A percentile compares a stretch with the other conserved stretches of the same genome.
Conservation (phyloP, 2,888 invertebrate species). For the Tholera decimalis region DNA sequence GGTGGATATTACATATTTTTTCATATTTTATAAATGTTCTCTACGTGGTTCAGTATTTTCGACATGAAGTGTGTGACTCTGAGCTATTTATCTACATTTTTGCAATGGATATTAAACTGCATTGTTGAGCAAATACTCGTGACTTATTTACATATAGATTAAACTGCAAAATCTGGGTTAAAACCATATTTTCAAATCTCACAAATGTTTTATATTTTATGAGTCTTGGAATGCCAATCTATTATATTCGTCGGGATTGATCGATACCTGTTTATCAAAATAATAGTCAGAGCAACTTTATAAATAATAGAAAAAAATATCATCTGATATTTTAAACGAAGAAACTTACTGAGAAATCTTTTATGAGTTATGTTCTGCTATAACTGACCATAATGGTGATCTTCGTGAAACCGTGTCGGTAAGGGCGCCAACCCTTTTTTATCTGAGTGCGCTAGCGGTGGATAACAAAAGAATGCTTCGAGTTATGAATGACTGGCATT, state of each 20-base stretch:
- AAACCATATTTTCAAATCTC: slow-evolving; percentile 16
- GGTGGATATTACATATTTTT: slow-evolving; percentile 62
- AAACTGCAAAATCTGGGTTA: slow-evolving; percentile 25
- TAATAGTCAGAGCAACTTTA: not conserved
- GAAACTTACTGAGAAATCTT: slow-evolving; percentile 17
- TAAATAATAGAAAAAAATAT: slow-evolving; percentile 12
- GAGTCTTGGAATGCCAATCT: slow-evolving; percentile 19
- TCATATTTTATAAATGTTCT: slow-evolving; percentile 38
- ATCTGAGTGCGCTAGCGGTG: slow-evolving; percentile 57
- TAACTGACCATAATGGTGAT: slow-evolving; percentile 25
- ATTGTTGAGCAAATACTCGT: slow-evolving; percentile 9
- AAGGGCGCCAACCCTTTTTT: slow-evolving; percentile 70
- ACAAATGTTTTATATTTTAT: not conserved
- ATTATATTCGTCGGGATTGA: slow-evolving; percentile 19
- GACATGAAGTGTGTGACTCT: not conserved
- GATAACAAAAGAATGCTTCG: slow-evolving; percentile 64
- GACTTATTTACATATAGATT: slow-evolving; percentile 23
- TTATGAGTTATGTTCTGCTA: slow-evolving; percentile 11
- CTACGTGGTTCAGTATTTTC: slow-evolving; percentile 29
- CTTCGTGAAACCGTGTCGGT: slow-evolving; percentile 50
- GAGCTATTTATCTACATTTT: slow-evolving; percentile 10
- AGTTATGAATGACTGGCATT: slow-evolving; percentile 70
- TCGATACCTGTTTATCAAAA: slow-evolving; percentile 15
- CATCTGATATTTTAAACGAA: slow-evolving; percentile 1
- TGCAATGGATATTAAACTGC: slow-evolving; percentile 42